These are phyloP conservation scores for Phymorhynchus buccinoides DNA, from an alignment of 1,140 invertebrate species.

Conservation along the genomic window DNA sequence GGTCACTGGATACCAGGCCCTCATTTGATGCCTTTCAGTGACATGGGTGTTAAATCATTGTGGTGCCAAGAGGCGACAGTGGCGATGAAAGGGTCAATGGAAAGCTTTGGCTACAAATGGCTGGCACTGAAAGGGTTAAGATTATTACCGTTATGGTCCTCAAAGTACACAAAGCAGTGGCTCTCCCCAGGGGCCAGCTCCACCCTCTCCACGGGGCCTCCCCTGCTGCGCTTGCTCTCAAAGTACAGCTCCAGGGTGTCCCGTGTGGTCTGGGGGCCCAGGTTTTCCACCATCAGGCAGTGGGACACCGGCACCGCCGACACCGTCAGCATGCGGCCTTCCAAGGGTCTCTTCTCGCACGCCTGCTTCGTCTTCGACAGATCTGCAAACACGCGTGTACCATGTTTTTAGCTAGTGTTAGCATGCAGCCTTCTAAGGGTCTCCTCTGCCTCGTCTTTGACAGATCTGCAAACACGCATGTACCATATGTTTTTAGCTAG, in stretches of 20 bases:
- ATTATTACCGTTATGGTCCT: slow-evolving; percentile 44
- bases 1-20: too few species aligned
- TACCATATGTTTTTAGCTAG: too few species aligned
- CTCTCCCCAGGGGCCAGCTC: slow-evolving; percentile 30
- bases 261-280: slow-evolving; percentile 37
- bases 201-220: slow-evolving; percentile 42
- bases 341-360: slow-evolving; percentile 44
- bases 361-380: background rate
- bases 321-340: slow-evolving; percentile 43
- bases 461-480: too few species aligned
- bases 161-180: slow-evolving; percentile 46
- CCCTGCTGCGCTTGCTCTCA: slow-evolving; percentile 51
- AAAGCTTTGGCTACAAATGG: too few species aligned
- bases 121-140: too few species aligned
- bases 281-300: slow-evolving; percentile 46
- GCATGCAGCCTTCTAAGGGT: too few species aligned
- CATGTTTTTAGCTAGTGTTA: too few species aligned
- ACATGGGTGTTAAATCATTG: too few species aligned
- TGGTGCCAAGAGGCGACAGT: too few species aligned
- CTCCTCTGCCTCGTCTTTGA: too few species aligned
- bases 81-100: too few species aligned
- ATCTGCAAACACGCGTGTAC: background rate
- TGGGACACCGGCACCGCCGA: slow-evolving; percentile 42
- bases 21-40: too few species aligned
- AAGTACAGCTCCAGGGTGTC: slow-evolving; percentile 52